A percentile compares a stretch with the other conserved stretches of the same genome.
Conservation (phyloP, 2,113 vertebrate genomes). For the Bubalus kerabau region DNA sequence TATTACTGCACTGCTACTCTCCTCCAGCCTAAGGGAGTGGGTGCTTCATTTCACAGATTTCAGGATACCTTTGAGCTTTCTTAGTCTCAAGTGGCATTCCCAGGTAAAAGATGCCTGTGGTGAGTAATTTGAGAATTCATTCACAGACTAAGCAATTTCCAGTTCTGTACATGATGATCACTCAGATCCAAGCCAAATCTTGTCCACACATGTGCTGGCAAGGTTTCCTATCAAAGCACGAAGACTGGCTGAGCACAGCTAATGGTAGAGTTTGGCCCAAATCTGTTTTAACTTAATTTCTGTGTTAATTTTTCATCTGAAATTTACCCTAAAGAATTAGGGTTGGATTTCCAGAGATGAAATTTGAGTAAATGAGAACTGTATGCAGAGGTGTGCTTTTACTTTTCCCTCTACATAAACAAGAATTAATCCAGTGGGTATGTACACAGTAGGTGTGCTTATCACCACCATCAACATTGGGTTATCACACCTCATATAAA, state of each 20-base stretch:
- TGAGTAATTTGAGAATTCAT: conserved; percentile 5
- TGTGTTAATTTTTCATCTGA: conserved; percentile 4
- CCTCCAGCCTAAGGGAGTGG: neutral
- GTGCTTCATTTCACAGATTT: neutral
- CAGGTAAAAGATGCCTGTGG: neutral
- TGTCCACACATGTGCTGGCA: neutral
- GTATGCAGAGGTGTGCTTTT: neutral
- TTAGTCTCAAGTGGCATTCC: neutral
- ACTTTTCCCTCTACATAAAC: neutral
- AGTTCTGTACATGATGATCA: neutral
- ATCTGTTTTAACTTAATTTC: conserved; percentile 30
- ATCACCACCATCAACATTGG: neutral
- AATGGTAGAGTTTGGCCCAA: neutral
- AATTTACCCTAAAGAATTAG: conserved; percentile 4
- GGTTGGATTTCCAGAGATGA: conserved; percentile 3
- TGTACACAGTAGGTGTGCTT: neutral
- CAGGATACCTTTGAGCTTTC: neutral
- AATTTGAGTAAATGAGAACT: conserved; percentile 12
- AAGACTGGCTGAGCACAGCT: neutral
- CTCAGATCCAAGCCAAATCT: conserved; percentile 25
- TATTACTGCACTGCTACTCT: neutral
- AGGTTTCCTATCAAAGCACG: neutral
- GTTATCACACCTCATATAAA: neutral
- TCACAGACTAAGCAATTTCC: conserved; percentile 9
- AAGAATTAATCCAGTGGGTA: neutral